phyloP scores from a whole-genome alignment of 2,888 invertebrate genomes.

The Minunthozetes semirufus region DNA sequence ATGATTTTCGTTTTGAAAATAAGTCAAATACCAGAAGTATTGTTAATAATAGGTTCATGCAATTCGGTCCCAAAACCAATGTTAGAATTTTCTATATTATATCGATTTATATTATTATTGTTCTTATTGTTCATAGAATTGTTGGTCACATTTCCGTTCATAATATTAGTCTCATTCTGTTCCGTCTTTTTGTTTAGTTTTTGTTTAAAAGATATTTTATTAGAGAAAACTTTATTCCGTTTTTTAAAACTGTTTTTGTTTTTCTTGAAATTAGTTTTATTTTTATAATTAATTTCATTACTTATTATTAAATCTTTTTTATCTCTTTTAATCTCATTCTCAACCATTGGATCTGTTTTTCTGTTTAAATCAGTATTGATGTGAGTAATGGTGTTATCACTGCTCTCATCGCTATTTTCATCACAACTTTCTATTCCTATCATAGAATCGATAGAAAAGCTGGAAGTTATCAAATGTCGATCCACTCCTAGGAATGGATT shows the following conservation, averaged over 20 bases:
- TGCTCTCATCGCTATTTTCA: constrained; percentile 14
- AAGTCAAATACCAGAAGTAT: not conserved
- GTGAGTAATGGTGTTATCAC: not conserved
- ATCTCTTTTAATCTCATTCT: not conserved
- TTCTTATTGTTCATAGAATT: too few species aligned
- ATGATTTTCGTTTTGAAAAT: too few species aligned
- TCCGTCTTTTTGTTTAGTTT: not conserved
- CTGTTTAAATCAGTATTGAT: not conserved
- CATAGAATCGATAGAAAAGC: constrained; percentile 7
- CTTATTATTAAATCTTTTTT: not conserved
- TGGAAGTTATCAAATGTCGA: not conserved
- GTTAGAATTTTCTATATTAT: not conserved
- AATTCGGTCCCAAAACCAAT: not conserved
- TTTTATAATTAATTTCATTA: not conserved
- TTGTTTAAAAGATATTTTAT: constrained; percentile 8
- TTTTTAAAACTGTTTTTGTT: not conserved
- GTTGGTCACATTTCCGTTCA: not conserved
- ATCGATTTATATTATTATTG: not conserved
- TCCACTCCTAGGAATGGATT: not conserved
- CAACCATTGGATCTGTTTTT: not conserved
- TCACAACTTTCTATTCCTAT: constrained; percentile 22
- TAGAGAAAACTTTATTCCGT: not conserved
- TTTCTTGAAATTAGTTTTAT: not conserved
- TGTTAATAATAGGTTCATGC: not conserved
- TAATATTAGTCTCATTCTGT: not conserved